These are phyloP conservation scores for Poecilia gillii DNA, from an alignment of 2,797 vertebrate genomes.

Conservation along the genomic window DNA sequence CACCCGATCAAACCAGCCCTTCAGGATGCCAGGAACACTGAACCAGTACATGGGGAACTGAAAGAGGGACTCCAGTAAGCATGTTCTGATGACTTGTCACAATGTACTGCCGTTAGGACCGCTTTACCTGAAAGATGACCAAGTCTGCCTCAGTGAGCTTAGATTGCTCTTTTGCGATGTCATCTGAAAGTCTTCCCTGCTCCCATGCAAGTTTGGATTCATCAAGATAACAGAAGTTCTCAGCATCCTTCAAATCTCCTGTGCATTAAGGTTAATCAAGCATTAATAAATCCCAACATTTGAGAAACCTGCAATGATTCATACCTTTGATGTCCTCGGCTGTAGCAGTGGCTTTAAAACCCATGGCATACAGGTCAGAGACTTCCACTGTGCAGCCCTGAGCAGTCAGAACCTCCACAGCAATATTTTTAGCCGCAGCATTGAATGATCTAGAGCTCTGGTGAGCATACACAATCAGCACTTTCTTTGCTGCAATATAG, in stretches of 20 bases:
- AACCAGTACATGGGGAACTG: conserved; percentile 93
- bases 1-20: conserved; percentile 89
- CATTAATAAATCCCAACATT: background rate
- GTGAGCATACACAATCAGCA: conserved; percentile 87
- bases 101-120: background rate
- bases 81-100: rapidly evolving
- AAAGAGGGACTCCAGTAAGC: background rate
- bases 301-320: background rate
- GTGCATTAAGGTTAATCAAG: background rate
- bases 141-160: conserved; percentile 87
- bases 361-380: conserved; percentile 87
- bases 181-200: conserved; percentile 72
- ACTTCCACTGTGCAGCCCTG: conserved; percentile 81
- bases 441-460: conserved; percentile 86
- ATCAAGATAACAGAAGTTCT: conserved; percentile 78
- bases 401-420: conserved; percentile 77
- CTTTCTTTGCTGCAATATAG: conserved; percentile 72
- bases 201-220: conserved; percentile 83
- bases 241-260: conserved; percentile 76
- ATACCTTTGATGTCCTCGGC: conserved; percentile 81
- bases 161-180: conserved; percentile 84
- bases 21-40: conserved; percentile 87
- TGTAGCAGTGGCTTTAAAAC: conserved; percentile 86
- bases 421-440: conserved; percentile 78
- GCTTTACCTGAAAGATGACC: conserved; percentile 85